Conservation (phyloP, 1,140 invertebrate genomes). For the Drosophila kurseongensis region DNA sequence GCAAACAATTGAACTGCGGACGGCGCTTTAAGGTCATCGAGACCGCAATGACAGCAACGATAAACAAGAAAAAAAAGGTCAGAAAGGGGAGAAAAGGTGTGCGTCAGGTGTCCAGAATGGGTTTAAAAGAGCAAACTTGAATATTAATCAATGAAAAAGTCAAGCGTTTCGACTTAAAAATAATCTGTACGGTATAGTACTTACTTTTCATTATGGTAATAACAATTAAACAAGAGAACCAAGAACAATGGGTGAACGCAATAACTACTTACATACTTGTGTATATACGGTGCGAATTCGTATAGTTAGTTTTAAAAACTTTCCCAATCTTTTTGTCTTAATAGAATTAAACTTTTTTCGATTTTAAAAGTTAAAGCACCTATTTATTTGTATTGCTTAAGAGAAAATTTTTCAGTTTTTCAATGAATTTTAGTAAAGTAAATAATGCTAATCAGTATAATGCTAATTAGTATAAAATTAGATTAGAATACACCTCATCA, state of each 20-base stretch:
- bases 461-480: background rate
- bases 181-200: background rate
- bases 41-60: slow-evolving; percentile 46
- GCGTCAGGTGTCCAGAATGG: slow-evolving; percentile 24
- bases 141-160: slow-evolving; percentile 6
- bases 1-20: slow-evolving; percentile 74
- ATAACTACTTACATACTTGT: too few relatives aligned
- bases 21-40: slow-evolving; percentile 62
- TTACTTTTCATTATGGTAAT: too few relatives aligned
- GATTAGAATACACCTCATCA: background rate
- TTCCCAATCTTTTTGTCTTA: too few relatives aligned
- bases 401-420: too few relatives aligned
- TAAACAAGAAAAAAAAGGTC: slow-evolving; percentile 22
- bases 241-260: too few relatives aligned
- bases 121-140: slow-evolving; percentile 4
- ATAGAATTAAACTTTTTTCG: too few relatives aligned
- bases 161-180: background rate
- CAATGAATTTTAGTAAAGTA: too few relatives aligned
- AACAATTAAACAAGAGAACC: too few relatives aligned
- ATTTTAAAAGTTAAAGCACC: too few relatives aligned
- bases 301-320: too few relatives aligned
- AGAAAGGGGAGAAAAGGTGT: background rate
- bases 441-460: background rate
- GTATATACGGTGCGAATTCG: too few relatives aligned
- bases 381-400: too few relatives aligned